Base-by-base conservation (phyloP, 2,888 invertebrate genomes). In the Eristalinus aeneus region DNA sequence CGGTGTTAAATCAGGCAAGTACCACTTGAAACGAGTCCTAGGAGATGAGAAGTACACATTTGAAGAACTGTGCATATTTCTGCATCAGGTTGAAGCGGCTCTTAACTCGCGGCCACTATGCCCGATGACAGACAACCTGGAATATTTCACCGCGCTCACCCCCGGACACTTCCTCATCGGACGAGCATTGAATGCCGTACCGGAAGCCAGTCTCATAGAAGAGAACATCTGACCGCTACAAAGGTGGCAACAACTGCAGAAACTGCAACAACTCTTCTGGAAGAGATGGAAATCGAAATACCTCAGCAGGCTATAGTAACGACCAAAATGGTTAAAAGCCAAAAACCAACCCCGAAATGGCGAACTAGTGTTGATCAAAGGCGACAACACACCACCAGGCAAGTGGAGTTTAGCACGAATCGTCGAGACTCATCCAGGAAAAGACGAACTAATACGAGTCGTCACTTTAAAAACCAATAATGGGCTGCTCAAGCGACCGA, bases 241-340 rank as follows among this genome's bases (percentile, higher is more conserved):
- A 32, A 5, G 16, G 16, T 73, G 73, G 73, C 27, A 63, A 20
- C 20, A 53, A 8, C 11, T 34, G n/a, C 54, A 73, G 16, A 11
- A 6, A 8, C 6, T 27, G 0, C 10, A 46, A 34, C 54, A 73
- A 12, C 16, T 53, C 11, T 73, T 73, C n/a, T 63, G 73, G 73
- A 27, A 31, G 31, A 22, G 34, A 23, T 74, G 64, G 74, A 34
- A 34, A 8, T 27, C 31, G 12, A 64, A 74, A 20, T 65, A 74
- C 36, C 74, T 54, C 32, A 34, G 56, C 10, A 23, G 74, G 23
- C 31, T 74, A 11, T 36, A 65, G 31, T 56, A 74, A 10, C 58
- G 58, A 8, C 73, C 46, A 39, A 72, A 72, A 39, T 61, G 72
- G 72, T 10, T 22, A 3, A 9, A 31, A 6, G 22, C 5, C 8